These are phyloP conservation scores for Abramis brama DNA, from an alignment of 2,113 vertebrate species.

Conservation along the genomic window DNA sequence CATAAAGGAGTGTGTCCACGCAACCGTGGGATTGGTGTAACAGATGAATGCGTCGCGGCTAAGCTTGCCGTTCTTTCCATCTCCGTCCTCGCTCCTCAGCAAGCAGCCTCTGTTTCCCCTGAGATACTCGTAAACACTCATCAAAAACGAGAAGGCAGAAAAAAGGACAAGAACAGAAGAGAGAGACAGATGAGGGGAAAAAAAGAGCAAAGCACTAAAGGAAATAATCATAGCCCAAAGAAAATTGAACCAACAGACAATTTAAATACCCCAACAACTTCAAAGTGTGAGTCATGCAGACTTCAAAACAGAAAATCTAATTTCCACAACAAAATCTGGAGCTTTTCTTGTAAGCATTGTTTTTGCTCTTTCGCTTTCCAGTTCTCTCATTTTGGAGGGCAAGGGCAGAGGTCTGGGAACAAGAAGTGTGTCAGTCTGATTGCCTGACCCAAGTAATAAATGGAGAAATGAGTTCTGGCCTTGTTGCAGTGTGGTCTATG, in stretches of 20 bases:
- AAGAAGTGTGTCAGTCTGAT: slow-evolving; percentile 27
- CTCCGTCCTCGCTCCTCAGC: slow-evolving; percentile 26
- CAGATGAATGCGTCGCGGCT: slow-evolving; percentile 60
- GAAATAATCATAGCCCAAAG: slow-evolving; percentile 50
- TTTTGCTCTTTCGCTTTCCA: not conserved
- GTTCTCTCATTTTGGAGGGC: not conserved
- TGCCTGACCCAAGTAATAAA: slow-evolving; percentile 36
- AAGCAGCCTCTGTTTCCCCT: slow-evolving; percentile 29
- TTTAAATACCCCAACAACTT: slow-evolving; percentile 50
- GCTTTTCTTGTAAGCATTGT: not conserved
- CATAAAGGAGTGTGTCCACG: slow-evolving; percentile 55
- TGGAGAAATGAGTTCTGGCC: slow-evolving; percentile 16
- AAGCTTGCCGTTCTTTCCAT: slow-evolving; percentile 51
- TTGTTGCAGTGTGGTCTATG: slow-evolving; percentile 15
- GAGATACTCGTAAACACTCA: slow-evolving; percentile 56
- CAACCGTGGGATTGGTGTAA: slow-evolving; percentile 51
- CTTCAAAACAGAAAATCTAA: slow-evolving; percentile 45
- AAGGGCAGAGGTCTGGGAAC: slow-evolving; percentile 16
- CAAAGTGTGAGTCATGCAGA: slow-evolving; percentile 38
- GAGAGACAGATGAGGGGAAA: not conserved
- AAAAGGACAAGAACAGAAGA: slow-evolving; percentile 25
- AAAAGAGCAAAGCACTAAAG: slow-evolving; percentile 18
- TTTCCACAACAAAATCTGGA: slow-evolving; percentile 32
- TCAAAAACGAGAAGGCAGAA: slow-evolving; percentile 47
- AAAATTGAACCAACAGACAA: slow-evolving; percentile 49